Evolutionary conservation across 2,888 invertebrate species (phyloP), one percentile per base, ranked within the genome.

Genomic region (Reticulitermes lucifugus): DNA sequence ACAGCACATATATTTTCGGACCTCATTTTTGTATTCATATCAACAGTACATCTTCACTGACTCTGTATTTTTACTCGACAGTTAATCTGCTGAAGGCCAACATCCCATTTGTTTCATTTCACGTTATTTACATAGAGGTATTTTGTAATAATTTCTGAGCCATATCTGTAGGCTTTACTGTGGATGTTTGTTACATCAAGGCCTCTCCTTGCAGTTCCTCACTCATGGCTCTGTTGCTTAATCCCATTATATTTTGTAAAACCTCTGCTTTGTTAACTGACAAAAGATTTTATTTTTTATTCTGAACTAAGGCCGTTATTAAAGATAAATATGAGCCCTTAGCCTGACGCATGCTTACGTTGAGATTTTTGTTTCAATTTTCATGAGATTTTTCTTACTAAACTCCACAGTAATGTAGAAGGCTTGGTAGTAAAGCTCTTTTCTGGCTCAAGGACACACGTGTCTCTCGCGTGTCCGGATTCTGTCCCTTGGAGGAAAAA

Each of bases 251-350:
- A 43, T 65, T 81, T 18, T 43, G 41, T 25, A 22, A 46, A 70
- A 41, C 46, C 65, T n/a, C 29, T 70, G 65, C 81, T 81, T 81
- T 81, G 70, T 81, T 65, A 81, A 70, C n/a, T 43, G n/a, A 81
- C 35, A 60, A 35, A 29, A 1, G 14, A 35, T 73, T 21, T 21
- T 41, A 5, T 73, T 41, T 35, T 35, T 10, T 2, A 9, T 35
- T 73, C 73, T 41, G 35, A 4, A 29, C 35, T 73, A 21, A 6
- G 41, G 7, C 29, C 35, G 7, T 73, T 73, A 73, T 73, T 29
- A 73, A 73, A 73, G 73, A 73, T 41, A 71, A 3, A 35, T 18
- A 35, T 18, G 25, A 14, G 14, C 25, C 70, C 18, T 35, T 25
- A 14, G 55, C 18, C 55, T 55, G 14, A 18, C 55, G 7, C 55